Conservation (phyloP, 2,888 invertebrate species). For the Cyclophora albipunctata region DNA sequence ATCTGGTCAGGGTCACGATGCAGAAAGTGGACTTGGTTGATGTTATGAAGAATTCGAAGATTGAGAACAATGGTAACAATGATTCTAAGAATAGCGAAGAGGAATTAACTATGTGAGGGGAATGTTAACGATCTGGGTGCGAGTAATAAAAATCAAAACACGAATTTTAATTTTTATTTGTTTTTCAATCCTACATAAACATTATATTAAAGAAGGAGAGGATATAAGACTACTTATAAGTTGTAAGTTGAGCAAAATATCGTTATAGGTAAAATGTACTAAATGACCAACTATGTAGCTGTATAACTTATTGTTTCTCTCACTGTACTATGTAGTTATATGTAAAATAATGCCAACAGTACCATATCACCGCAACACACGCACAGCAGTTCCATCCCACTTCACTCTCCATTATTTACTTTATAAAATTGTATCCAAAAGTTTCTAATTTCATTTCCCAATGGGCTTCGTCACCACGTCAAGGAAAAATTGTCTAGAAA, state of each 20-base stretch:
- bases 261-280: no score
- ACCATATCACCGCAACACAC: no score
- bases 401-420: not conserved
- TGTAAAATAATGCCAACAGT: no score
- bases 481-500: conserved; percentile 16
- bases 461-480: conserved; percentile 11
- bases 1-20: conserved; percentile 63
- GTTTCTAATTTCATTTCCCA: conserved; percentile 5
- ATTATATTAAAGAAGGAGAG: not conserved
- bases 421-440: not conserved
- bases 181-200: not conserved
- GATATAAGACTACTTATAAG: no score
- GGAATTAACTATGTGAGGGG: no score
- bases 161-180: no score
- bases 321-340: no score
- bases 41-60: conserved; percentile 26
- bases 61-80: conserved; percentile 3
- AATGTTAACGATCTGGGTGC: not conserved
- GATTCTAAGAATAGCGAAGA: conserved; percentile 3
- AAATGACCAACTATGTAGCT: no score
- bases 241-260: no score
- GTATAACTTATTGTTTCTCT: no score
- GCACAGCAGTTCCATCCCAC: not conserved
- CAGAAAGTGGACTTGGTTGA: conserved; percentile 57
- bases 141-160: conserved; percentile 1